Conservation (phyloP, 1,140 invertebrate genomes). For the Leptinotarsa defecta region DNA sequence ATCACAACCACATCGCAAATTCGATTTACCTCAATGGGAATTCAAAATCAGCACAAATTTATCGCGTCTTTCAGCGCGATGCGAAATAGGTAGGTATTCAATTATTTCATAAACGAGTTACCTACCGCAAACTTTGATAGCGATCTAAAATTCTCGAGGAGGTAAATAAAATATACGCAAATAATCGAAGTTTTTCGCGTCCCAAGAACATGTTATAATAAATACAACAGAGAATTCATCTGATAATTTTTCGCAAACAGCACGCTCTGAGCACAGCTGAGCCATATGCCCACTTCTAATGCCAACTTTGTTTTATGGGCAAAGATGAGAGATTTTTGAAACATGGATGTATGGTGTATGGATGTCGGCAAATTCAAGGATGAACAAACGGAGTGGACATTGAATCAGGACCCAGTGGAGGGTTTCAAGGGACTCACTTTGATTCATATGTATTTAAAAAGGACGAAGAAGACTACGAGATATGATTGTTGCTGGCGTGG, state of each 20-base stretch:
- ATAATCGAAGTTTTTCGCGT: slow-evolving; percentile 9
- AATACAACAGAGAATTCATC: slow-evolving; percentile 11
- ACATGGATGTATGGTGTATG: neutral
- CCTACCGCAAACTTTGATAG: slow-evolving; percentile 16
- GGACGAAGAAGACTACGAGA: neutral
- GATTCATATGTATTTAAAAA: too few species aligned
- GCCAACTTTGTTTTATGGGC: neutral
- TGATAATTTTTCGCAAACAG: slow-evolving; percentile 4
- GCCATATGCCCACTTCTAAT: neutral
- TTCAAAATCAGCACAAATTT: neutral
- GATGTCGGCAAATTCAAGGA: neutral
- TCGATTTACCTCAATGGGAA: neutral
- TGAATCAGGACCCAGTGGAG: neutral
- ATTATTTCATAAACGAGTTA: slow-evolving; percentile 17
- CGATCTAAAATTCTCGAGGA: slow-evolving; percentile 10
- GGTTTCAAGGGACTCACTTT: too few species aligned
- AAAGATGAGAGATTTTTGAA: neutral
- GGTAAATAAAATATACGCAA: slow-evolving; percentile 3
- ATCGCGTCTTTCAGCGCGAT: neutral
- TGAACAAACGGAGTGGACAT: neutral
- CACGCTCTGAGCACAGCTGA: neutral
- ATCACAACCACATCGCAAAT: neutral
- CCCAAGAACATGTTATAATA: neutral
- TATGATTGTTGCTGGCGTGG: neutral
- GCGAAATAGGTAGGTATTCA: slow-evolving; percentile 15